Evolutionary conservation across 1,140 invertebrate genomes (phyloP), one percentile per base, ranked within the genome.

Genomic region (Colletes gigas): DNA sequence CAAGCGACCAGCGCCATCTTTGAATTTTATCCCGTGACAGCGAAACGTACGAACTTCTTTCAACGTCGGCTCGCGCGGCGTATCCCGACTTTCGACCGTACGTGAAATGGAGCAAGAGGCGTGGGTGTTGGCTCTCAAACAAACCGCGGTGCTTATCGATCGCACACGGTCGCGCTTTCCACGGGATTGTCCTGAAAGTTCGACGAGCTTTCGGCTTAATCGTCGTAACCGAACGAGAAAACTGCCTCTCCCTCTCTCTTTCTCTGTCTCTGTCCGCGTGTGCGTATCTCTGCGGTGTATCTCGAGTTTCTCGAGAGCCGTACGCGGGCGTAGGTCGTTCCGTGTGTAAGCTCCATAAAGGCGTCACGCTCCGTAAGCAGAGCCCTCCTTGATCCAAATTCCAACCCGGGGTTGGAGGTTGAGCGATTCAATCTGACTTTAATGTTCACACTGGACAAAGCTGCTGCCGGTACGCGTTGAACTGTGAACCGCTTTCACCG

Each of bases 381-480:
- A 89, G 88, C 88, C 91, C 88, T 89, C 91, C 90, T 92, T 92
- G 90, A 91, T 92, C 91, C 90, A 92, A 92, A 92, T 92, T 92
- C 90, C 90, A 89, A 84, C 80, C 82, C 78, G 87, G 88, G 90
- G 89, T 91, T 88, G 89, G 85, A 90, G 88, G 88, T 89, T 85
- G 90, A 87, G 78, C 82, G 82, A 83, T 88, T 88, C 83, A 86
- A 88, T 89, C 89, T 85, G 82, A 89, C 90, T 89, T 88, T 87
- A 83, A 86, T 75, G 70, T 75, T 59, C 62, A 75, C 74, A 79
- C 68, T 59, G 83, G 57, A 78, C 66, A 86, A 80, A 83, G 68
- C 74, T 75, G 83, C 67, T 41, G 69, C 60, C 60, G 54, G 59
- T 72, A 73, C 66, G 69, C 71, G 66, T 47, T 83, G 72, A 83